Evolutionary conservation across 2,113 vertebrate species (phyloP).

Genomic region (Saguinus imperator): DNA sequence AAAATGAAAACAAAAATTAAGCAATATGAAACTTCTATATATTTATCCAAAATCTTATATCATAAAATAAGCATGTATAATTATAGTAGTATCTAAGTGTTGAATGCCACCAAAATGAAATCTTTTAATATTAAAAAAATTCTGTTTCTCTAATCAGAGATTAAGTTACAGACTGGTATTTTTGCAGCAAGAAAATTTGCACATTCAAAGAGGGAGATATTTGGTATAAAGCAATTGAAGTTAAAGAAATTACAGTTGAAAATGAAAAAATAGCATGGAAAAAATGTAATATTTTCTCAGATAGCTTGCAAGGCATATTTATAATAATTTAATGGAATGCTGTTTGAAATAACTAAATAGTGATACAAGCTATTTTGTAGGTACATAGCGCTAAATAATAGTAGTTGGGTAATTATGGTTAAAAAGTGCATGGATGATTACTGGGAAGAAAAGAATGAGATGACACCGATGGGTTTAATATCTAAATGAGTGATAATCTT

Average conservation of each 20-base stretch:
- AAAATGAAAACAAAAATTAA: constrained; percentile 52
- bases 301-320: background rate
- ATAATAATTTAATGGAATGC: constrained; percentile 35
- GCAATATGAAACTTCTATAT: background rate
- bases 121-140: constrained; percentile 27
- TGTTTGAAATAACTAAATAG: constrained; percentile 29
- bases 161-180: constrained; percentile 19
- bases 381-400: constrained; percentile 61
- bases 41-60: constrained; percentile 2
- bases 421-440: constrained; percentile 43
- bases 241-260: constrained; percentile 34
- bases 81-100: constrained; percentile 11
- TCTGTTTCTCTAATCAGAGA: background rate
- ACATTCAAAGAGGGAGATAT: background rate
- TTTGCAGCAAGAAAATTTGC: constrained; percentile 1
- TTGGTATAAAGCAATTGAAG: background rate
- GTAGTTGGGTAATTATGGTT: constrained; percentile 51
- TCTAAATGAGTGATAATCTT: constrained; percentile 44
- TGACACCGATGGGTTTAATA: background rate
- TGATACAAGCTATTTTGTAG: constrained; percentile 50
- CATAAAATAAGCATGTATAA: background rate
- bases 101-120: constrained; percentile 28
- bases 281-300: background rate
- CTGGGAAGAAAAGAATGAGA: constrained; percentile 20
- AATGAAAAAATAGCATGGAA: background rate